Evolutionary conservation across 2,888 invertebrate genomes (phyloP).

Genomic region (Noctua janthe): DNA sequence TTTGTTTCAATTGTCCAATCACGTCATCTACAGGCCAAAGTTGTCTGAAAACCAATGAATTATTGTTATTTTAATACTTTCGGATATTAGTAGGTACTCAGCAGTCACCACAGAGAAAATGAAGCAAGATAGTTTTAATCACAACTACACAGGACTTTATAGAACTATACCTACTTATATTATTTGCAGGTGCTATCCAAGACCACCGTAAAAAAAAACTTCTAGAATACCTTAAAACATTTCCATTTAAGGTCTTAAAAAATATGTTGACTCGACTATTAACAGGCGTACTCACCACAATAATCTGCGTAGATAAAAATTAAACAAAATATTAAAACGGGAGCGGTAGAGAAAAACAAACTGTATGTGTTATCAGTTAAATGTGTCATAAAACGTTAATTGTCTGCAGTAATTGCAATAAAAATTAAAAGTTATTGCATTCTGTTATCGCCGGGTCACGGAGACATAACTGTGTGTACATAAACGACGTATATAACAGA

Average conservation of each 20-base stretch:
- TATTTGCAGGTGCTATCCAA: not conserved
- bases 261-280: not conserved
- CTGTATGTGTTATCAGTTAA: conserved; percentile 73
- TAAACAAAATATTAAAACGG: conserved; percentile 63
- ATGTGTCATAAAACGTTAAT: conserved; percentile 84
- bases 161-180: not conserved
- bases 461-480: conserved; percentile 27
- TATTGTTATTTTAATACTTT: not conserved
- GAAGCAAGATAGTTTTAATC: not conserved
- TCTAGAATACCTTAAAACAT: not conserved
- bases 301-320: conserved; percentile 69
- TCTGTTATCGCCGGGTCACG: conserved; percentile 79
- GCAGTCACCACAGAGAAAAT: not conserved
- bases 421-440: conserved; percentile 87
- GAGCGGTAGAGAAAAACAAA: conserved; percentile 72
- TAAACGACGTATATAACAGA: conserved; percentile 8
- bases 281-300: conserved; percentile 25
- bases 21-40: not conserved
- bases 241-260: too few species aligned
- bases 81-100: not conserved
- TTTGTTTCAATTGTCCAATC: not conserved
- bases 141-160: not conserved
- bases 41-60: not conserved
- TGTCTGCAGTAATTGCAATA: conserved; percentile 85
- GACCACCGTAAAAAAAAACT: not conserved